phyloP scores from a whole-genome alignment of 2,888 invertebrate genomes.

The Rutpela maculata region DNA sequence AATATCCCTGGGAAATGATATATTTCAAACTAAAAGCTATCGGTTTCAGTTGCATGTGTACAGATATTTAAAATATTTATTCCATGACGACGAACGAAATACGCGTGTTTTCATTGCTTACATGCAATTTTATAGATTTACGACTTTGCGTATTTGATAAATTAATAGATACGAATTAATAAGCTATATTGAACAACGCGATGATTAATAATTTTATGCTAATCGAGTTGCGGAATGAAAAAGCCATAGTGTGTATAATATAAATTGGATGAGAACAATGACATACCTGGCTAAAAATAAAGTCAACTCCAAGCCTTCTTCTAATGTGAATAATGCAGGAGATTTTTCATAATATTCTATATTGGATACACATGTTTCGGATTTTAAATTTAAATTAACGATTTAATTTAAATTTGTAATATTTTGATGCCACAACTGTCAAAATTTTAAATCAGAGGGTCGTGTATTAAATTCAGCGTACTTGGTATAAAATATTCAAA shows the following conservation, averaged over 20 bases:
- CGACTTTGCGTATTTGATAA: constrained; percentile 18
- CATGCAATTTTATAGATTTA: constrained; percentile 36
- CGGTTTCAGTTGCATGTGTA: constrained; percentile 39
- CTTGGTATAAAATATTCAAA: too few relatives aligned
- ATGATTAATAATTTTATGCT: constrained; percentile 20
- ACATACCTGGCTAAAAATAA: constrained; percentile 3
- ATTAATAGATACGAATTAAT: constrained; percentile 35
- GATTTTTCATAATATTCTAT: neutral
- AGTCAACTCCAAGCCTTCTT: neutral
- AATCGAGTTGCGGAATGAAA: neutral
- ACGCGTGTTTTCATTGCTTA: constrained; percentile 19
- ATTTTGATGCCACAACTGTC: too few relatives aligned
- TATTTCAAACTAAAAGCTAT: constrained; percentile 18
- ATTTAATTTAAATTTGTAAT: too few relatives aligned
- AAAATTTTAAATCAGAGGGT: too few relatives aligned
- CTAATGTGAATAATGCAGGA: neutral
- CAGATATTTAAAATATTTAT: constrained; percentile 33
- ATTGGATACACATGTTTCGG: neutral
- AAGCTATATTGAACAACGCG: constrained; percentile 4
- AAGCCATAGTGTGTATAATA: neutral
- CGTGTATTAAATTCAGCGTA: too few relatives aligned
- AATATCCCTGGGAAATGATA: constrained; percentile 21
- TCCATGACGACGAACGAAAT: constrained; percentile 31
- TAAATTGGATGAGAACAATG: constrained; percentile 7
- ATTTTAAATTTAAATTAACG: too few relatives aligned